Base-by-base conservation (phyloP, 2,888 invertebrate genomes). In the Parnassius smintheus region DNA sequence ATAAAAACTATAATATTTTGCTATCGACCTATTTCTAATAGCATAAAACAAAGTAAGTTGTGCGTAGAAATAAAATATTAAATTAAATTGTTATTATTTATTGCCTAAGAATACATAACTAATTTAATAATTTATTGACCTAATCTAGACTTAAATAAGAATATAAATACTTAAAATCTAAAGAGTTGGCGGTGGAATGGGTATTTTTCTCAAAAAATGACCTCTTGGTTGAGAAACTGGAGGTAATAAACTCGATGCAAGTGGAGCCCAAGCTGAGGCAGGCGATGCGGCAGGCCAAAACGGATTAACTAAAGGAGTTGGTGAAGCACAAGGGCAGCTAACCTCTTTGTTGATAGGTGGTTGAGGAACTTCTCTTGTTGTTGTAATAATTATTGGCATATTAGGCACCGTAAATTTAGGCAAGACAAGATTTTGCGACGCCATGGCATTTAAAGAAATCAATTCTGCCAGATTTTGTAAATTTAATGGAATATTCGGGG, bases 181-280 rank as follows among this genome's bases (percentile, higher is more conserved):
- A 64, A 83, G 64, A 55, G 70, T 72, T 3, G 83, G 84, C 2
- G 84, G 84, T 0, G 83, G 81, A 50, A 85, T 82, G 1, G 83
- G 81, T 54, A 84, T 81, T 68, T 85, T 86, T 57, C 82, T 77
- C 54, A 85, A 72, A 65, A 77, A 84, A 13, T 83, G 80, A 12
- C 79, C 79, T 48, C 77, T 77, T 0, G 78, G 72, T 53, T 80
- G 75, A 0, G 69, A 73, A 0, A 74, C 70, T 2, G 82, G 78
- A 1, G 85, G 82, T 12, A 83, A 59, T 0, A 75, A 13, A 25
- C 65, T 75, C 0, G 76, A 73, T 2, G 71, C 70, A 0, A 79
- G 73, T 1, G 77, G 73, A 0, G 74, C 65, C 60, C 74, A 69
- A 0, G 80, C 76, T 1, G 82, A 82, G 0, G 81, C 64, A 0